Conservation (phyloP, 1,140 invertebrate species). For the Leptestheria dahalacensis region DNA sequence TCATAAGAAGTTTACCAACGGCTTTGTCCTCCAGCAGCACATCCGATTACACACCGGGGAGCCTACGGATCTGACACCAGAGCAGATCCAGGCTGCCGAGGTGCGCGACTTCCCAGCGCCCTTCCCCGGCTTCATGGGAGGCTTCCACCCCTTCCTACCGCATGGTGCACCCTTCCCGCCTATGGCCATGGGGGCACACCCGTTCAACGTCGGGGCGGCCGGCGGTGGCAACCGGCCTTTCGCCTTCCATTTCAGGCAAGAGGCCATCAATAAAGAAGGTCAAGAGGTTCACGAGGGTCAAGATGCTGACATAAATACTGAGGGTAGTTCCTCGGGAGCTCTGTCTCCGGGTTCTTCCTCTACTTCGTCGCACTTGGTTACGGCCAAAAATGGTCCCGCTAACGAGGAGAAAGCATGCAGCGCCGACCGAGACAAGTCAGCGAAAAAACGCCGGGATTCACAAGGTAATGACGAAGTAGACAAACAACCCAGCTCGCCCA, state of each 20-base stretch:
- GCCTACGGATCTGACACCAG: slow-evolving; percentile 63
- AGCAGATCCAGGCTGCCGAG: slow-evolving; percentile 70
- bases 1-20: slow-evolving; percentile 93
- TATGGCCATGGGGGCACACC: slow-evolving; percentile 16
- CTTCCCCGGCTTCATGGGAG: slow-evolving; percentile 26
- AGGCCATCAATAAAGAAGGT: slow-evolving; percentile 8
- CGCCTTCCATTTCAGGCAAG: background rate
- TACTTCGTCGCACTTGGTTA: slow-evolving; percentile 14
- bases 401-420: too few relatives aligned
- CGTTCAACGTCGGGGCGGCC: background rate
- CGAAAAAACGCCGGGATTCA: too few relatives aligned
- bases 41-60: slow-evolving; percentile 83
- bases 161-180: background rate
- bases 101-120: slow-evolving; percentile 49
- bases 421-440: too few relatives aligned
- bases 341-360: slow-evolving; percentile 23
- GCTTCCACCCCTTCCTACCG: slow-evolving; percentile 11
- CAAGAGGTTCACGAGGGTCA: slow-evolving; percentile 6
- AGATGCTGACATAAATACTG: slow-evolving; percentile 16
- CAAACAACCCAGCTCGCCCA: background rate
- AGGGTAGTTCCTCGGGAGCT: slow-evolving; percentile 17
- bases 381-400: background rate
- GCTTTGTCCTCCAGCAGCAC: slow-evolving; percentile 85
- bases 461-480: background rate
- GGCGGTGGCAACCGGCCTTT: background rate